Conservation (phyloP, 2,797 vertebrate species). For the Malacoctenus gilli region DNA sequence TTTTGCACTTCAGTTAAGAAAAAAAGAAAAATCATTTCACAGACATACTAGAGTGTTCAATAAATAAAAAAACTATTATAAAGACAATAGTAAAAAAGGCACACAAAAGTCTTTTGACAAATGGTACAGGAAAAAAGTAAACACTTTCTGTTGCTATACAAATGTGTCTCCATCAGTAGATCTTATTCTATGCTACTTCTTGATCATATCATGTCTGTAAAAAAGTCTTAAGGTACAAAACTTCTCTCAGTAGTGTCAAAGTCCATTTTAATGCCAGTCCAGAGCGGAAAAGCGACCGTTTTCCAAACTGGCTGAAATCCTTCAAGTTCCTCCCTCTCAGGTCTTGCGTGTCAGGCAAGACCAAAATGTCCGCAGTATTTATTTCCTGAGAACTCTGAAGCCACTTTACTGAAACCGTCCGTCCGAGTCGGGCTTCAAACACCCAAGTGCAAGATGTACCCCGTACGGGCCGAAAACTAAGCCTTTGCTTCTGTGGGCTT, state of each 20-base stretch:
- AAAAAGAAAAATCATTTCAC: conserved; percentile 76
- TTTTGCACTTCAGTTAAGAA: conserved; percentile 74
- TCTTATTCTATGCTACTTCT: conserved; percentile 83
- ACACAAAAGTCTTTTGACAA: conserved; percentile 98
- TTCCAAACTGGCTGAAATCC: conserved; percentile 79
- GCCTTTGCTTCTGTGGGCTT: conserved; percentile 77
- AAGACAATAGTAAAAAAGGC: conserved; percentile 99
- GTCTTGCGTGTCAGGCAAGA: conserved; percentile 76
- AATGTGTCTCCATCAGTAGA: conserved; percentile 88
- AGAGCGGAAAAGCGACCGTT: conserved; percentile 63
- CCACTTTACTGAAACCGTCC: conserved; percentile 72
- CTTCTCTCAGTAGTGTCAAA: conserved; percentile 90
- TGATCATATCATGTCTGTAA: conserved; percentile 75
- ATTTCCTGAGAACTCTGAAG: conserved; percentile 92
- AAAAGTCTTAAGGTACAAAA: conserved; percentile 84
- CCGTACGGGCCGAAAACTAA: conserved; percentile 74
- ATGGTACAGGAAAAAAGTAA: conserved; percentile 89
- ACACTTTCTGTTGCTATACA: conserved; percentile 87
- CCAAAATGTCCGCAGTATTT: conserved; percentile 85
- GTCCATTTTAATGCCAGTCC: conserved; percentile 80
- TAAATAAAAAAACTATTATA: conserved; percentile 90
- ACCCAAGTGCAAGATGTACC: conserved; percentile 87
- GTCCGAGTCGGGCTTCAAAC: conserved; percentile 86
- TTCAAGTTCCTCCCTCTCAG: conserved; percentile 73
- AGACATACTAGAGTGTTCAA: conserved; percentile 85